Evolutionary conservation across 2,797 vertebrate species (phyloP), one percentile per base, ranked within the genome.

Genomic region (Taenioides sp.): DNA sequence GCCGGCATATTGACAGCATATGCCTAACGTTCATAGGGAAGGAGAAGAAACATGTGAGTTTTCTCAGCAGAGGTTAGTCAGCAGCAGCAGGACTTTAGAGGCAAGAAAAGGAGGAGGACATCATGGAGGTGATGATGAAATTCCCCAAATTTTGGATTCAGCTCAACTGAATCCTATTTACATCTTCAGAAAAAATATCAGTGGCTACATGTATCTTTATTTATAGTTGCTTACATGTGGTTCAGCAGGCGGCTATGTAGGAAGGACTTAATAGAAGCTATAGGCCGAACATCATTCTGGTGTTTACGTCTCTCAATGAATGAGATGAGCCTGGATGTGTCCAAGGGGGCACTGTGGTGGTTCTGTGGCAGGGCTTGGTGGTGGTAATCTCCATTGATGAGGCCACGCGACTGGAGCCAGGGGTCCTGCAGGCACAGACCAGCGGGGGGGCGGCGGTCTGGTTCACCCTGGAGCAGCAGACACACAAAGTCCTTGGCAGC

Each of bases 241-340:
- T 95, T 94, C 87, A 95, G 91, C 87, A 97, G 95, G 87, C 95
- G 95, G 93, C 94, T 96, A 88, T 96, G 95, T 80, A 98, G 87
- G 90, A 97, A 97, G 93, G 94, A 93, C 91, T 95, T 96, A 81
- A 96, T 91, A 89, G 94, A 91, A 89, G 94, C 92, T 69, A 97
- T 92, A 78, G 96, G 95, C 87, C 96, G 94, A 82, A 95, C 91
- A 82, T 98, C 96, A 77, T 96, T 97, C 94, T 96, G 96, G 94
- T 97, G 97, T 93, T 96, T 97, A 85, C 97, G 95, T 90, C 96
- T 95, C 93, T 97, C 96, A 75, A 97, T 96, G 95, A 98, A 98
- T 18, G 96, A 95, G 84, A 96, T 95, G 91, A 98, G 94, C 86
- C 96, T 94, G 87, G 96, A 96, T 76, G 90, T 97, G 90, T 98